Base-by-base conservation (phyloP, 2,888 invertebrate species). In the Allacma fusca region DNA sequence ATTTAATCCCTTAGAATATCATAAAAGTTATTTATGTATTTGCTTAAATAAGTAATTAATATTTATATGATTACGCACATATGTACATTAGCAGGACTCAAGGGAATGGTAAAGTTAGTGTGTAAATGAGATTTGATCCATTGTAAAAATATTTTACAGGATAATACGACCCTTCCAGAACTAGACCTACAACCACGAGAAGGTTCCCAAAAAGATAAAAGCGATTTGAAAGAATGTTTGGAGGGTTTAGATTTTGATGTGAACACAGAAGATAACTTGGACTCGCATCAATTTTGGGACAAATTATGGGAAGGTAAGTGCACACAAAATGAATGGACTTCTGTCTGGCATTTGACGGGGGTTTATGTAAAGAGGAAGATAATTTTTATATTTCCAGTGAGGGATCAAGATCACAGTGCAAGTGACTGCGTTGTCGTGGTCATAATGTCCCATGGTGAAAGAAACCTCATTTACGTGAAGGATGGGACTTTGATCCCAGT, bases 381-480 rank as follows among this genome's bases (percentile, higher is more conserved):
- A 50, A 9, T 9, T 50, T n/a, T n/a, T 50, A n/a, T 50, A 9
- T 50, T 4, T 19, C 24, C 40, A 83, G 84, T 83, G 7, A 69
- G 76, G 34, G 21, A 65, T 9, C 80, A 81, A 70, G 82, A 84
- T 78, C 83, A 84, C 50, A 67, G 44, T 23, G 5, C 76, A 28
- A 76, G 75, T 12, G 84, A 84, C 71, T 82, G 82, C 50, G 72
- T 84, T 19, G 71, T 82, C 0, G 78, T 84, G 13, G 81, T 75
- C 5, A 75, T 84, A 1, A 82, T 84, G 82, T 81, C 82, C 9
- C 84, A 84, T 62, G 84, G 84, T 12, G 80, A 81, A 68, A 80
- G 80, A 59, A 83, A 84, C 64, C 78, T 79, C 13, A 77, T 84
- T 34, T 82, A 79, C 64, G 28, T 82, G 4, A 78, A 77, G 24